Conservation (phyloP, 1,140 invertebrate genomes). For the Lamellibrachia luymesi region DNA sequence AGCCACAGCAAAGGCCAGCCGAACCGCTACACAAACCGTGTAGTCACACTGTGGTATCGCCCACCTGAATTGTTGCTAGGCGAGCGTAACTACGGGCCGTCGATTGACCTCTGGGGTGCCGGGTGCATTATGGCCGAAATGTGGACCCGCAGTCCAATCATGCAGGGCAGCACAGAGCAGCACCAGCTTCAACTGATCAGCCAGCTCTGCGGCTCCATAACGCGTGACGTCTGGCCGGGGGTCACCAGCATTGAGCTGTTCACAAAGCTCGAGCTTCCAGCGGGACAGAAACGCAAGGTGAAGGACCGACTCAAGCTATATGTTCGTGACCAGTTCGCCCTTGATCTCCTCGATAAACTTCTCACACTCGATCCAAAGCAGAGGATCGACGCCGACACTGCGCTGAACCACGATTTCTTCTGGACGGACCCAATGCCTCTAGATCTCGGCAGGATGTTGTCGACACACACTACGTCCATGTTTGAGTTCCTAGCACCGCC, state of each 20-base stretch:
- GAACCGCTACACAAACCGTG: conserved; percentile 93
- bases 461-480: conserved; percentile 91
- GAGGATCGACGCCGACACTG: conserved; percentile 86
- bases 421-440: conserved; percentile 93
- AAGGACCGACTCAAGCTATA: conserved; percentile 89
- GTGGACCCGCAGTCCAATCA: conserved; percentile 86
- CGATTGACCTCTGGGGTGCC: conserved; percentile 97
- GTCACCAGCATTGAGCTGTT: conserved; percentile 91
- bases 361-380: conserved; percentile 89
- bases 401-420: conserved; percentile 96
- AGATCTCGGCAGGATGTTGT: conserved; percentile 88
- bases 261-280: conserved; percentile 85
- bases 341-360: conserved; percentile 91
- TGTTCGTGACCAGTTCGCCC: conserved; percentile 87
- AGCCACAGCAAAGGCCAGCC: conserved; percentile 82
- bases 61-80: conserved; percentile 87
- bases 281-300: conserved; percentile 86
- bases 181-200: conserved; percentile 93
- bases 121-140: conserved; percentile 99
- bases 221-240: conserved; percentile 87
- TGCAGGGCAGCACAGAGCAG: conserved; percentile 90
- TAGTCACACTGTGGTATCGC: conserved; percentile 97
- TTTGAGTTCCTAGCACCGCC: conserved; percentile 92
- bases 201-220: conserved; percentile 95
- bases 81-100: conserved; percentile 86